These are phyloP conservation scores for Chaetorhynchus papuensis DNA, from an alignment of 2,113 vertebrate genomes.

Conservation along the genomic window DNA sequence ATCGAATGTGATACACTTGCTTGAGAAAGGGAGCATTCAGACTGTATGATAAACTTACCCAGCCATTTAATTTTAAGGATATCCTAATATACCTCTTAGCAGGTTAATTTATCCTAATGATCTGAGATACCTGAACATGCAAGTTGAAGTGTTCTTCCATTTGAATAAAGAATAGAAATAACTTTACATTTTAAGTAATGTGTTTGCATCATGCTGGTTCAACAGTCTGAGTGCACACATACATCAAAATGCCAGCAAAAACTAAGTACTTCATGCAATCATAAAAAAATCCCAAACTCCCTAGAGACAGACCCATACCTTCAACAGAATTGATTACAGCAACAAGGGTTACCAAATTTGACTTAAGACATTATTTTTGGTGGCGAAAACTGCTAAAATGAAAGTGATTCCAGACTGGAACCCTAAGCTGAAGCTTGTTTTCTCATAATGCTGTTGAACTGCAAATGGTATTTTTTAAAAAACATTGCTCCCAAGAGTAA, in stretches of 20 bases:
- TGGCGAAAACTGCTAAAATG: background rate
- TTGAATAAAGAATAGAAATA: background rate
- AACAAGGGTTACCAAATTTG: background rate
- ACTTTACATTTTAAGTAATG: background rate
- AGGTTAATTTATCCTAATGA: background rate
- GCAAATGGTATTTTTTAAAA: background rate
- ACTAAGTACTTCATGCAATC: background rate
- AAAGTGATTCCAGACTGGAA: background rate
- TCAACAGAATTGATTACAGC: background rate
- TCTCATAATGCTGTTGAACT: background rate
- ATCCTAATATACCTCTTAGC: background rate
- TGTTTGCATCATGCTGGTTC: background rate
- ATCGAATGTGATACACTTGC: background rate
- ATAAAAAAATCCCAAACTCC: background rate
- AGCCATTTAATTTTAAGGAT: background rate
- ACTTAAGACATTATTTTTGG: background rate
- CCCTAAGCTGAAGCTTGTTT: background rate
- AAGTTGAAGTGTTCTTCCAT: background rate
- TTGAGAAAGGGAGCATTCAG: background rate
- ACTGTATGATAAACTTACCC: background rate
- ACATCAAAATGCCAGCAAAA: background rate
- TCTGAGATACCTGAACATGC: background rate
- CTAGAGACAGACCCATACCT: background rate
- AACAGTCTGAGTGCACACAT: background rate
- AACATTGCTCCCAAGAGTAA: background rate